Evolutionary conservation across 2,888 invertebrate species (phyloP), one percentile per base, ranked within the genome.

Genomic region (Argyra leucocephala): DNA sequence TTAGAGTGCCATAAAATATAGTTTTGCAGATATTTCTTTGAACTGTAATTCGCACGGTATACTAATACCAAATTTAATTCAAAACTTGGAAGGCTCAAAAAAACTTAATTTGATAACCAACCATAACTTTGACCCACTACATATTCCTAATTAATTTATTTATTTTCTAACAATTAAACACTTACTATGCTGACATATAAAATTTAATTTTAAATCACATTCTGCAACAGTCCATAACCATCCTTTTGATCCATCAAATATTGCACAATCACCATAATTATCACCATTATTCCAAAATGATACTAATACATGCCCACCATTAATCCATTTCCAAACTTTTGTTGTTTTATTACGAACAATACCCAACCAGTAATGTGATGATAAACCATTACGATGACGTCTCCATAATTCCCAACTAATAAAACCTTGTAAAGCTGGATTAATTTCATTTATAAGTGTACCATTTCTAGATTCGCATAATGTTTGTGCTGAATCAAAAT

Each of bases 191-290:
- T 95, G 95, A 77, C 95, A 95, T 69, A 95, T 94, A 80, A 89
- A 95, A 81, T 94, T 93, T 70, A 93, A 82, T 71, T 87, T 85
- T 64, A 89, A 85, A 68, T 87, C 86, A 78, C 95, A 95, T 75
- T 93, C 90, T 23, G 93, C 93, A 76, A 93, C 93, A 1, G 92
- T 91, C 95, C 95, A 95, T 0, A 95, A 84, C 94, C 95, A 95
- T 26, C 94, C 94, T 76, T 92, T 93, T 73, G 91, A 90, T 67
- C 95, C 94, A 76, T 95, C 94, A 79, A 91, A 95, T 63, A 93
- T 82, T 1, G 93, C 91, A 76, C 95, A 95, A 72, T 90, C 89
- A 67, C 92, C 91, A 69, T 85, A 85, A 0, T 89, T 90, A 0
- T 90, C 89, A 0, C 92, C 92, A 61, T 90, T 83, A 79, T 92